Conservation (phyloP, 2,888 invertebrate genomes). For the Deilephila elpenor region DNA sequence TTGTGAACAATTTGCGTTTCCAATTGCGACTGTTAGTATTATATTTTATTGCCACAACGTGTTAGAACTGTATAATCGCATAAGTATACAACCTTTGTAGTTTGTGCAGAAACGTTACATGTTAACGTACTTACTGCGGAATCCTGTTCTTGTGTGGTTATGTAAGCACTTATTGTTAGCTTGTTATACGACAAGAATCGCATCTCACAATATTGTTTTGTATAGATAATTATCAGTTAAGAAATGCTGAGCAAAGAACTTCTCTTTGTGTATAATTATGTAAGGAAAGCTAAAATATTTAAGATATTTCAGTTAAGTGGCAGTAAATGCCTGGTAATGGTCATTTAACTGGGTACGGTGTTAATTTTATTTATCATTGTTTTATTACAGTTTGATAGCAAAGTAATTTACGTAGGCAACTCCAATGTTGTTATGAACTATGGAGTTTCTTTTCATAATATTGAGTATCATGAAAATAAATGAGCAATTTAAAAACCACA, state of each 20-base stretch:
- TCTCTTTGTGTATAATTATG: slow-evolving; percentile 12
- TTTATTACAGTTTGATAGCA: neutral
- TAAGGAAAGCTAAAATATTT: slow-evolving; percentile 21
- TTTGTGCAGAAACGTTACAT: neutral
- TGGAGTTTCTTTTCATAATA: neutral
- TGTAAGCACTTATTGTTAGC: neutral
- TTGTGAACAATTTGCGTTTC: neutral
- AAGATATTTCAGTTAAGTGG: slow-evolving; percentile 1
- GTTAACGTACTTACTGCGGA: neutral
- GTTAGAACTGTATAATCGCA: neutral
- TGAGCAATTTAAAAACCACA: neutral
- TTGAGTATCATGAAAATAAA: neutral
- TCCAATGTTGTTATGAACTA: neutral
- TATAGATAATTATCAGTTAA: neutral
- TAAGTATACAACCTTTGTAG: neutral
- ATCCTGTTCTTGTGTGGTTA: slow-evolving; percentile 13
- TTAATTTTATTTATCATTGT: neutral
- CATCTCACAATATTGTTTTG: slow-evolving; percentile 9
- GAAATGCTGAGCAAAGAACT: neutral
- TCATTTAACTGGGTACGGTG: neutral
- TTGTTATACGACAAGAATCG: neutral
- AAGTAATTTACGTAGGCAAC: neutral
- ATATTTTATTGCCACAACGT: neutral
- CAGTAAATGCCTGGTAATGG: neutral
- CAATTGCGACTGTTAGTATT: neutral